Evolutionary conservation across 1,140 invertebrate genomes (phyloP), one percentile per base, ranked within the genome.

Genomic region (Mya arenaria): DNA sequence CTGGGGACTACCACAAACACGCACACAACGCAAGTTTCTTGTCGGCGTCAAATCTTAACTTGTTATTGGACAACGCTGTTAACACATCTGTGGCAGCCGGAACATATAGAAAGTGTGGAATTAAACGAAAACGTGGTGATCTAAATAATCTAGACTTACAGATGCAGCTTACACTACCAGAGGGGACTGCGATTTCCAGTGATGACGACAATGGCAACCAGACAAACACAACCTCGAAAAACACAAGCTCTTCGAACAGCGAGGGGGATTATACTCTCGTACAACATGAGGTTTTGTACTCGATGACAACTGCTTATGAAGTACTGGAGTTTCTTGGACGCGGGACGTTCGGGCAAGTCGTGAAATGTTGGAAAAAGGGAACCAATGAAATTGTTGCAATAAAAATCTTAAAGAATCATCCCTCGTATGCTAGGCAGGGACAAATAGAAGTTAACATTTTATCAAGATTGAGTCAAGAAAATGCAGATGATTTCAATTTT

Each of bases 351-450:
- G 99, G 99, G 82, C 98, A 99, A 95, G 98, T 99, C 87, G 98
- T 99, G 87, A 99, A 99, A 94, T 99, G 99, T 93, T 99, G 99
- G 99, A 99, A 99, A 93, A 99, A 99, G 93, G 99, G 99, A 92
- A 99, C 99, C 78, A 99, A 99, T 93, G 98, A 99, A 94, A 99
- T 99, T 90, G 98, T 99, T 84, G 99, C 99, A 89, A 99, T 99
- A 91, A 99, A 99, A 95, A 99, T 99, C 91, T 94, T 99, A 36
- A 99, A 99, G 94, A 99, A 99, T 94, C 99, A 99, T 95, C 99
- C 99, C 69, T 99, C 98, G 71, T 99, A 99, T 94, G 98, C 98
- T 79, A 95, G 99, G 88, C 99, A 99, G 94, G 99, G 99, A 86
- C 99, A 99, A 94, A 99, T 99, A 94, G 99, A 99, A 95, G 97